These are phyloP conservation scores for Cephonodes hylas DNA, from an alignment of 2,888 invertebrate genomes.

Conservation along the genomic window DNA sequence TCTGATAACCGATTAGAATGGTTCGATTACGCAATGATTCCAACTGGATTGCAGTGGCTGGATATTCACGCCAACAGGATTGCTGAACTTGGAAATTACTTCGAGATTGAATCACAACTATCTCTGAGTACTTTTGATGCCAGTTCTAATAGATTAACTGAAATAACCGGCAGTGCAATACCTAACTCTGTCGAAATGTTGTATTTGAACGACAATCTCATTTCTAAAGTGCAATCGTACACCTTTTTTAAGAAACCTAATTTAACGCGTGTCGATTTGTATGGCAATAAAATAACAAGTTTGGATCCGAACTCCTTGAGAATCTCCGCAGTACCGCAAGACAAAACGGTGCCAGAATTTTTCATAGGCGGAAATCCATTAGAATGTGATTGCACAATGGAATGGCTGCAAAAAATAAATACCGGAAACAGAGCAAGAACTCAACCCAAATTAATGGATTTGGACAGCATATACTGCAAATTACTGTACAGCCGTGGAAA, in stretches of 20 bases:
- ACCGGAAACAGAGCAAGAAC: slow-evolving; percentile 87
- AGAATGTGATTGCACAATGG: slow-evolving; percentile 94
- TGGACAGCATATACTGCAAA: slow-evolving; percentile 91
- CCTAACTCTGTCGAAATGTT: slow-evolving; percentile 91
- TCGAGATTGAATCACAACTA: slow-evolving; percentile 90
- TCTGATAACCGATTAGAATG: slow-evolving; percentile 91
- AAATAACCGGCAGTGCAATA: slow-evolving; percentile 90
- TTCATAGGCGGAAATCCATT: slow-evolving; percentile 92
- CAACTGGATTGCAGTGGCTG: slow-evolving; percentile 90
- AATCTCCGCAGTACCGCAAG: slow-evolving; percentile 87
- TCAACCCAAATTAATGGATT: slow-evolving; percentile 90
- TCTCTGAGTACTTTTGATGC: slow-evolving; percentile 91
- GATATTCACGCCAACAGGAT: slow-evolving; percentile 93
- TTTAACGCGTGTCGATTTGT: slow-evolving; percentile 89
- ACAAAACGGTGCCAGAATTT: slow-evolving; percentile 88
- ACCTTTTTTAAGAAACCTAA: slow-evolving; percentile 94
- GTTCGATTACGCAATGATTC: slow-evolving; percentile 93
- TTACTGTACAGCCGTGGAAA: slow-evolving; percentile 89
- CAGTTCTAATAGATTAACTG: slow-evolving; percentile 89
- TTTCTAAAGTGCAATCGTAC: slow-evolving; percentile 91
- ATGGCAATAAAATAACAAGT: slow-evolving; percentile 89
- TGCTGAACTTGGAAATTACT: slow-evolving; percentile 90
- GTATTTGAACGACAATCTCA: slow-evolving; percentile 89
- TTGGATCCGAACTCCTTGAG: slow-evolving; percentile 88
- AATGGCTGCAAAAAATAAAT: slow-evolving; percentile 93